Evolutionary conservation across 37 sponge, comb jelly and placozoan genomes (phyloP).

Genomic region (Amphimedon queenslandica): DNA sequence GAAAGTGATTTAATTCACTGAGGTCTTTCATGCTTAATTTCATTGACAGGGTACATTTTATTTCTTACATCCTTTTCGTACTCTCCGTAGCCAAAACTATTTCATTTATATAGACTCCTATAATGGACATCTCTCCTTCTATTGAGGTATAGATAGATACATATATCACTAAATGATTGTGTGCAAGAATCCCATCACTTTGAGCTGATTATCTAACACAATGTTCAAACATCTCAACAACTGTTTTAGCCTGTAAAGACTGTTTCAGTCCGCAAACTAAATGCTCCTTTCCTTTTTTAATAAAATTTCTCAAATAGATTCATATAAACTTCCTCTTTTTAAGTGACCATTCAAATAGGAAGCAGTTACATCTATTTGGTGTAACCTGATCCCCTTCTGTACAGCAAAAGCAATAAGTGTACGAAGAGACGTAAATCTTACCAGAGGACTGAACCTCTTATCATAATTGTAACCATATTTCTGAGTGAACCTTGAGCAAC

Average conservation of each 20-base stretch:
- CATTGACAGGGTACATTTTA: slow-evolving; percentile 14
- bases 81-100: slow-evolving; percentile 27
- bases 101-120: slow-evolving; percentile 59
- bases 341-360: no score
- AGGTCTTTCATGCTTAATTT: slow-evolving; percentile 45
- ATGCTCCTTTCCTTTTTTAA: slow-evolving; percentile 50
- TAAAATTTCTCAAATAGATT: slow-evolving; percentile 57
- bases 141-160: slow-evolving; percentile 19
- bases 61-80: slow-evolving; percentile 1
- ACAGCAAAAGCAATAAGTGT: no score
- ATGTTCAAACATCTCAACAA: slow-evolving; percentile 54
- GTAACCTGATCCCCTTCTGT: no score
- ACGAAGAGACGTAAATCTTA: no score
- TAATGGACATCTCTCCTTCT: slow-evolving; percentile 5
- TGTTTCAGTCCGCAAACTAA: slow-evolving; percentile 55
- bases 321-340: slow-evolving; percentile 57
- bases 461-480: no score
- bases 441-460: no score
- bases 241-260: slow-evolving; percentile 66
- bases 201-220: slow-evolving; percentile 43
- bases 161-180: no score
- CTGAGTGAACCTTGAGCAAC: slow-evolving; percentile 59
- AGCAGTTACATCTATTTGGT: no score
- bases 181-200: slow-evolving; percentile 41
- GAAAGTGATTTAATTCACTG: no score